Evolutionary conservation across 2,888 invertebrate genomes (phyloP).

Genomic region (Troides oblongomaculatus): DNA sequence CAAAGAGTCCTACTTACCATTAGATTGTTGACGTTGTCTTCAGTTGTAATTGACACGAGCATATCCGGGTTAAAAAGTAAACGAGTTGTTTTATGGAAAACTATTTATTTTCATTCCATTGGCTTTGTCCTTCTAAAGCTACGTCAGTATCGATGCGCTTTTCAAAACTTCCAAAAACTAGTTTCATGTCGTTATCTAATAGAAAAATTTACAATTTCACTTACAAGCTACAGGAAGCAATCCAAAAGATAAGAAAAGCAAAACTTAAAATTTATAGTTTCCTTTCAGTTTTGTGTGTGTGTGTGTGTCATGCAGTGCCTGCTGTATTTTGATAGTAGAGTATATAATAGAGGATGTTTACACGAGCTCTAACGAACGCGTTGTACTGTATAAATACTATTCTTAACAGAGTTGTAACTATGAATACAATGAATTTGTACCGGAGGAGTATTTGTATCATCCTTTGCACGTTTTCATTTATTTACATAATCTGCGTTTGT

Average conservation of each 20-base stretch:
- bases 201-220: slow-evolving; percentile 39
- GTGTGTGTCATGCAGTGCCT: too few species aligned
- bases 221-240: slow-evolving; percentile 36
- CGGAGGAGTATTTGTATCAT: neutral
- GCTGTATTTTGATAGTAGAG: too few species aligned
- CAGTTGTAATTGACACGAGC: too few species aligned
- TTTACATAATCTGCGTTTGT: too few species aligned
- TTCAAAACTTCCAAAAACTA: slow-evolving; percentile 36
- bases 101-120: slow-evolving; percentile 58
- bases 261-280: neutral
- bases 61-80: neutral
- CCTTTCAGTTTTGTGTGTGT: too few species aligned
- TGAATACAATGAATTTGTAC: slow-evolving; percentile 19
- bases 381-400: too few species aligned
- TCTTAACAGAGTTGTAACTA: neutral
- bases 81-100: slow-evolving; percentile 46
- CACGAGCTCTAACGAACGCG: too few species aligned
- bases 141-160: slow-evolving; percentile 42
- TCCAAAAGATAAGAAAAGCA: slow-evolving; percentile 14
- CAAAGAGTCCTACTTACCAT: too few species aligned
- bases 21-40: too few species aligned
- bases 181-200: slow-evolving; percentile 33
- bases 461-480: too few species aligned
- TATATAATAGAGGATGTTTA: too few species aligned
- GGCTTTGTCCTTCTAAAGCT: slow-evolving; percentile 40